Conservation (phyloP, 2,797 vertebrate species). For the Pristis pectinata region DNA sequence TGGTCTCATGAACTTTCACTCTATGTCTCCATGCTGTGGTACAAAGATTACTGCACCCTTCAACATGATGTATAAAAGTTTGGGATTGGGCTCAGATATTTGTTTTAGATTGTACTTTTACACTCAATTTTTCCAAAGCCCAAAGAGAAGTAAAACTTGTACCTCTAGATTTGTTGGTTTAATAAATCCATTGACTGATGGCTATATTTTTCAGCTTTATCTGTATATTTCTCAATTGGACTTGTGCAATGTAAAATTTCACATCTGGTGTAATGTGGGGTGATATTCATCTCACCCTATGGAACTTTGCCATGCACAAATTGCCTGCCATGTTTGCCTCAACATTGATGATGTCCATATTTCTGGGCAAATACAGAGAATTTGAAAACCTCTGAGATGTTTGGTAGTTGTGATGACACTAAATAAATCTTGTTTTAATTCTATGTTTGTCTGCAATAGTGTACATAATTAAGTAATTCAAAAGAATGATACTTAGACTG, state of each 20-base stretch:
- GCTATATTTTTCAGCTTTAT: background rate
- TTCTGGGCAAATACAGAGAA: background rate
- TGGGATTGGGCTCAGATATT: background rate
- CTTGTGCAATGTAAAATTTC: background rate
- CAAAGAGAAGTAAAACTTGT: background rate
- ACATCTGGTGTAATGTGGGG: background rate
- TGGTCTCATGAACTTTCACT: too few species aligned
- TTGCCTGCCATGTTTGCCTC: background rate
- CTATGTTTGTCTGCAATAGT: background rate
- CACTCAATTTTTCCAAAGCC: background rate
- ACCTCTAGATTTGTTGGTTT: background rate
- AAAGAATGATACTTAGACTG: background rate
- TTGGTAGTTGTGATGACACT: background rate
- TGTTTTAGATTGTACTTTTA: background rate
- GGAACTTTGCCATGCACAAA: background rate
- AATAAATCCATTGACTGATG: background rate
- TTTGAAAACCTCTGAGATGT: background rate
- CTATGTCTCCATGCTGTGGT: too few species aligned
- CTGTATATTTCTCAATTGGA: background rate
- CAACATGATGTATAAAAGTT: too few species aligned
- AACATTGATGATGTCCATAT: background rate
- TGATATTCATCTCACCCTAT: background rate
- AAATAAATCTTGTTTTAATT: background rate
- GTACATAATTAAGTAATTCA: background rate
- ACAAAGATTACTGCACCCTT: too few species aligned